Base-by-base conservation (phyloP, 1,140 invertebrate species). In the Micrasema longulum region DNA sequence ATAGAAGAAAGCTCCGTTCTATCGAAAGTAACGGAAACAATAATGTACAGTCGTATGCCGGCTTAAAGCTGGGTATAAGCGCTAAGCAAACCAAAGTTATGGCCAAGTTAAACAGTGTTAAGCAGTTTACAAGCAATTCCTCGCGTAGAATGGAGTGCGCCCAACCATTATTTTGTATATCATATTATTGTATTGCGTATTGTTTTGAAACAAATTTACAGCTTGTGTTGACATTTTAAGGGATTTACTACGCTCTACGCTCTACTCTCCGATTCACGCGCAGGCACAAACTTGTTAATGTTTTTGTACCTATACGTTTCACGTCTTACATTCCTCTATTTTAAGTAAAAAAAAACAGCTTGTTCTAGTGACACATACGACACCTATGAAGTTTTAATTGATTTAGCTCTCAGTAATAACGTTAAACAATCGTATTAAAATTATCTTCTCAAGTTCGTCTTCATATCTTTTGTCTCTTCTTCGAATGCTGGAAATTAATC, bases 201-300 rank as follows among this genome's bases (percentile, higher is more conserved):
- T 60, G 55, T 60, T 60, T 60, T 23, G n/a, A 38, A 52, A 60
- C 55, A 60, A 60, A 43, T 60, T 60, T 38, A 60, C 35, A 60
- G 55, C 20, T n/a, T n/a, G n/a, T 60, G 55, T 60, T 60, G 55
- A 60, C 55, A 41, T 41, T 60, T 31, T 38, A 31, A 16, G 22
- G n/a, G n/a, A n/a, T n/a, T n/a, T n/a, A n/a, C n/a, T n/a, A n/a
- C n/a, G n/a, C n/a, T n/a, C n/a, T n/a, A n/a, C n/a, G n/a, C n/a
- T n/a, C n/a, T 20, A 60, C 11, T 12, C 16, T 16, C 31, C 35
- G n/a, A 38, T 60, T 9, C 35, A 60, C 55, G 35, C 16, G 55
- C 55, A 10, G 18, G 55, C 55, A 16, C 18, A 14, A 1, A 57
- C n/a, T 57, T 55, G 23, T 35, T 18, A 6, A 18, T 35, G 18